Evolutionary conservation across 2,797 vertebrate genomes (phyloP).

Genomic region (Dallia pectoralis): DNA sequence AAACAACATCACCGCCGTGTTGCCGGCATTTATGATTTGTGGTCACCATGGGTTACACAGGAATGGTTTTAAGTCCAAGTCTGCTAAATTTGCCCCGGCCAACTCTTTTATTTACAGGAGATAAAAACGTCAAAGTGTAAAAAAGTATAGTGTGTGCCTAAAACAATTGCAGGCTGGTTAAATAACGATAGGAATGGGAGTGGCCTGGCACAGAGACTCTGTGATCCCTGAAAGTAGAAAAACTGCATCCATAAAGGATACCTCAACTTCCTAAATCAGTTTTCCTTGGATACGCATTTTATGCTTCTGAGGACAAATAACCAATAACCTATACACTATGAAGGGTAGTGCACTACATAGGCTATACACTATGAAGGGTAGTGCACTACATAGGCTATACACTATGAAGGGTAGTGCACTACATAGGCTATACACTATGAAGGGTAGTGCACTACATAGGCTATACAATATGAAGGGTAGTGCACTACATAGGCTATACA

Average conservation of each 20-base stretch:
- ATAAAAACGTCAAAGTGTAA: constrained; percentile 62
- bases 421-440: not conserved
- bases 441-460: not conserved
- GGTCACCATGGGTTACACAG: constrained; percentile 62
- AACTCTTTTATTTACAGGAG: constrained; percentile 65
- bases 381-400: not conserved
- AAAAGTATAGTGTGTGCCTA: constrained; percentile 44
- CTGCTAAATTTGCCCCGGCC: constrained; percentile 62
- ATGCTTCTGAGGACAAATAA: constrained; percentile 39
- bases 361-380: too few relatives aligned
- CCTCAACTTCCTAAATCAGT: not conserved
- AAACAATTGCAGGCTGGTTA: not conserved
- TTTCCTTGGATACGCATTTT: not conserved
- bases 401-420: not conserved
- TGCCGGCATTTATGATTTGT: constrained; percentile 71
- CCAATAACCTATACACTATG: too few relatives aligned
- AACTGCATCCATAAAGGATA: not conserved
- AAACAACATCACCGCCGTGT: constrained; percentile 69
- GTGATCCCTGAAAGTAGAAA: not conserved
- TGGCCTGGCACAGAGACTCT: not conserved
- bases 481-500: not conserved
- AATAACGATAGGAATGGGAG: not conserved
- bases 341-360: too few relatives aligned
- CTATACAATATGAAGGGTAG: too few relatives aligned
- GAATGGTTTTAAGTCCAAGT: constrained; percentile 62